A percentile compares a stretch with the other conserved stretches of the same genome.
Conservation (phyloP, 1,140 invertebrate genomes). For the Homalodisca vitripennis region DNA sequence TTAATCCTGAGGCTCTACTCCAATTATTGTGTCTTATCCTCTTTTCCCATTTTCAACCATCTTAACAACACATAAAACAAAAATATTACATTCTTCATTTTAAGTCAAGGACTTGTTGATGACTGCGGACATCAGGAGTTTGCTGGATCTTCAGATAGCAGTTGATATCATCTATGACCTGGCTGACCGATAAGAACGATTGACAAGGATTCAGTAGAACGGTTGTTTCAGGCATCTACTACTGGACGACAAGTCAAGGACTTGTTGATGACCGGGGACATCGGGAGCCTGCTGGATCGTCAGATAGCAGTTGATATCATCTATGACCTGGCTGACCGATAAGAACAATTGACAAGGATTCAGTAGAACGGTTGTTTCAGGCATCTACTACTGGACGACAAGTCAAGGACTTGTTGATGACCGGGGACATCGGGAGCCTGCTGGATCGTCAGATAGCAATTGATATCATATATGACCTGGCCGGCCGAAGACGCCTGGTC, state of each 20-base stretch:
- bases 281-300: not conserved
- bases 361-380: too few species aligned
- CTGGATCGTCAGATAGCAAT: not conserved
- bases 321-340: not conserved
- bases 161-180: constrained; percentile 3
- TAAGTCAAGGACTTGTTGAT: too few species aligned
- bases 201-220: too few species aligned
- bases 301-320: not conserved
- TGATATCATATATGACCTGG: constrained; percentile 12
- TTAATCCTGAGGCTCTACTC: too few species aligned
- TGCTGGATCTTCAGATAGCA: not conserved
- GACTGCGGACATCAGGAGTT: not conserved
- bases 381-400: not conserved
- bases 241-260: not conserved
- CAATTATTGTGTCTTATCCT: too few species aligned
- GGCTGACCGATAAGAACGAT: constrained; percentile 12
- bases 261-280: too few species aligned
- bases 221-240: too few species aligned
- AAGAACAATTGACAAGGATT: constrained; percentile 19
- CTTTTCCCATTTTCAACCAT: too few species aligned
- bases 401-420: not conserved
- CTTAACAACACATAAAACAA: too few species aligned
- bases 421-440: not conserved
- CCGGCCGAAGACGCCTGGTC: constrained; percentile 7
- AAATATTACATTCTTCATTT: too few species aligned